These are phyloP conservation scores for Drosophila biarmipes DNA, from an alignment of 1,140 invertebrate genomes.

Conservation along the genomic window DNA sequence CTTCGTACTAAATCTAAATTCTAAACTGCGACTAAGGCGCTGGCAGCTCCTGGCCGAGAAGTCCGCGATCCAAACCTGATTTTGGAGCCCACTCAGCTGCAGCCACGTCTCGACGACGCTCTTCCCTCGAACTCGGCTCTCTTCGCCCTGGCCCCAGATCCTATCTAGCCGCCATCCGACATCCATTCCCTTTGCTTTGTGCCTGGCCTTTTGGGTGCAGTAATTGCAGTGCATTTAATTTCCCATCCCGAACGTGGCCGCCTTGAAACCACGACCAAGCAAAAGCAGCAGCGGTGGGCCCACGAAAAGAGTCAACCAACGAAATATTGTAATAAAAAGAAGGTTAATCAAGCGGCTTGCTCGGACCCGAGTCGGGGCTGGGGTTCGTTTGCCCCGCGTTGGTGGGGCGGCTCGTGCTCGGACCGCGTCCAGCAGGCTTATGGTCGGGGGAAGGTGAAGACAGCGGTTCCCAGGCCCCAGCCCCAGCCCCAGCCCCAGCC, in stretches of 20 bases:
- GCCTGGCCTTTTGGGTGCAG: conserved; percentile 48
- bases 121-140: conserved; percentile 40
- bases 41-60: neutral
- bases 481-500: conserved; percentile 1
- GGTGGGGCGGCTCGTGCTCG: conserved; percentile 46
- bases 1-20: no score
- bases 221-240: conserved; percentile 60
- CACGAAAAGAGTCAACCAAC: conserved; percentile 26
- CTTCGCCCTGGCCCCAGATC: conserved; percentile 23
- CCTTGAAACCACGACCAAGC: conserved; percentile 58
- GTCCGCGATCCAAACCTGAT: neutral
- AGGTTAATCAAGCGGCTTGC: conserved; percentile 73
- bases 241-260: conserved; percentile 50
- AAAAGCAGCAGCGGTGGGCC: conserved; percentile 33
- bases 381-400: conserved; percentile 37
- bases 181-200: conserved; percentile 19
- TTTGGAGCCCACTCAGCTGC: conserved; percentile 1
- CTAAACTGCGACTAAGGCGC: no score
- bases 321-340: conserved; percentile 67
- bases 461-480: conserved; percentile 56
- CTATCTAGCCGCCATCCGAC: conserved; percentile 18
- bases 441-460: conserved; percentile 50
- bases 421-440: conserved; percentile 42
- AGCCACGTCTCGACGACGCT: conserved; percentile 10
- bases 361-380: conserved; percentile 11